Evolutionary conservation across 1,140 invertebrate species (phyloP).

Genomic region (Conus betulinus): DNA sequence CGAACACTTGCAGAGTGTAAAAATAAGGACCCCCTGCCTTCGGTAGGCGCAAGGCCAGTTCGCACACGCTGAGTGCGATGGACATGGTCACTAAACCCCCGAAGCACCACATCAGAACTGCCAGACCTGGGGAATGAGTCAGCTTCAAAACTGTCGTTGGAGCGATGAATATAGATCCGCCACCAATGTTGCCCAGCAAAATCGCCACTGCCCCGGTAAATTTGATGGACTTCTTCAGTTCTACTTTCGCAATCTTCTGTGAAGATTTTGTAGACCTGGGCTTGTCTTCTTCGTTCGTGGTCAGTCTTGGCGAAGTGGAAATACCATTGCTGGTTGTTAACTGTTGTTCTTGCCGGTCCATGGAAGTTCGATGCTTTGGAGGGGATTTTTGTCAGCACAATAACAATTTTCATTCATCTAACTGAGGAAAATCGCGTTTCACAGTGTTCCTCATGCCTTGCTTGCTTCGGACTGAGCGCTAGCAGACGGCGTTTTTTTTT

Average conservation of each 20-base stretch:
- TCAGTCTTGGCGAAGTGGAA: background rate
- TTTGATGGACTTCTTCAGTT: conserved; percentile 40
- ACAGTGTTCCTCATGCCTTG: background rate
- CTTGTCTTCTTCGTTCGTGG: background rate
- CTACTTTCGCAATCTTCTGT: conserved; percentile 28
- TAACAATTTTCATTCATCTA: background rate
- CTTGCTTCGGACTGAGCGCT: background rate
- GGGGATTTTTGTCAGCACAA: background rate
- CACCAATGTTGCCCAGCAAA: conserved; percentile 52
- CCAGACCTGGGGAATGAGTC: conserved; percentile 52
- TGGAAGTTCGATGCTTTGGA: background rate
- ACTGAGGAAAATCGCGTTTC: background rate
- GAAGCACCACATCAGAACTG: conserved; percentile 52
- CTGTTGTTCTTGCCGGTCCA: background rate
- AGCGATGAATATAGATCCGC: conserved; percentile 54
- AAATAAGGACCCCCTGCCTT: conserved; percentile 98
- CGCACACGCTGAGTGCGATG: conserved; percentile 92
- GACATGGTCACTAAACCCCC: conserved; percentile 52
- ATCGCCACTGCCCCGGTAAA: conserved; percentile 42
- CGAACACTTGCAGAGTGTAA: conserved; percentile 94
- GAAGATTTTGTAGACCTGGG: background rate
- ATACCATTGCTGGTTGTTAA: background rate
- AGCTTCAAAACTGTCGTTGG: conserved; percentile 50
- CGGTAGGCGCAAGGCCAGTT: conserved; percentile 93
- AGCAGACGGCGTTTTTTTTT: conserved; percentile 1